Base-by-base conservation (phyloP, 2,888 invertebrate species). In the Platypus cylindrus region DNA sequence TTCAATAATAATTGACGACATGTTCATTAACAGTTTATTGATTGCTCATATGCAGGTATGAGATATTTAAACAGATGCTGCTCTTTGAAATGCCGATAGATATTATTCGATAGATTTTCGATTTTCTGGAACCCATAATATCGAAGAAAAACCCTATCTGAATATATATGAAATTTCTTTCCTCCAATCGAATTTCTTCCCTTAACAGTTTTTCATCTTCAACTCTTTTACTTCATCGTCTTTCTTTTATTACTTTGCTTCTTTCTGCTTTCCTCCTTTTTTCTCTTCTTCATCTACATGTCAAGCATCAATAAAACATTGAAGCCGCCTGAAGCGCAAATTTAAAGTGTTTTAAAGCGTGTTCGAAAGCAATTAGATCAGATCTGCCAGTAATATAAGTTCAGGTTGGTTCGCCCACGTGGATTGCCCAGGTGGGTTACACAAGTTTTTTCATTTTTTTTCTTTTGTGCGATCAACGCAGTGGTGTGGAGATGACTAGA, bases 341-440 rank as follows among this genome's bases (percentile, higher is more conserved):
- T 28, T 15, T n/a, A 22, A 37, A 37, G 32, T 33, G 33, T 32
- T 36, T n/a, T 32, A 36, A 12, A 36, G 29, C 39, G 28, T 36
- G 39, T 36, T 39, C 28, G 22, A 36, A 36, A 36, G 36, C 39
- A 39, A 39, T 39, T 39, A 39, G 39, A 39, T 39, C 36, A 36
- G 40, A 38, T 38, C 38, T 38, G 34, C 34, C 38, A 30, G 34
- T 34, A 31, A 38, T 34, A 38, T 38, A 25, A 34, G 38, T 34
- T 34, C 38, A 26, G 16, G 34, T 30, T 34, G 17, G 38, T 12
- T 38, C 38, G 34, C 38, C 38, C 34, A 38, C 38, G 29, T 38
- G 31, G 28, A 28, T 18, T 16, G 30, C 26, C 34, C 38, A 38
- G 34, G 38, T 38, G 38, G 34, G 36, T 31, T 36, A n/a, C n/a